phyloP scores from a whole-genome alignment of 2,113 vertebrate genomes.

The Corythornis madagascariensis region DNA sequence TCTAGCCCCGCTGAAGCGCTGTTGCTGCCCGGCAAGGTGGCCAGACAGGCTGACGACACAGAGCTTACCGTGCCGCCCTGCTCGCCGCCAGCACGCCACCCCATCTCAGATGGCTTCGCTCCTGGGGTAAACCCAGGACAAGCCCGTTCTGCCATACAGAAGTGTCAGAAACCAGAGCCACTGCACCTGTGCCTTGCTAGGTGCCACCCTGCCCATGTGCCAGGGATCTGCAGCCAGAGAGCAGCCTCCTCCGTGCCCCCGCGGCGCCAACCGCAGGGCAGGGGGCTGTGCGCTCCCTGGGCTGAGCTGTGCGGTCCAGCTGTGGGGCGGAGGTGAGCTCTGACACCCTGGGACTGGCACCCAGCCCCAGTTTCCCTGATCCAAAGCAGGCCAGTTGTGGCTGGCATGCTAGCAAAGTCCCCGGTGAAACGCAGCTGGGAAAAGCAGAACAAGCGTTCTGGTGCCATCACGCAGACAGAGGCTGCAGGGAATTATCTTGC shows the following conservation, averaged over 20 bases:
- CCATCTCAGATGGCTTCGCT: not conserved
- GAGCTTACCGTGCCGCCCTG: not conserved
- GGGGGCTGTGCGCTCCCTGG: not conserved
- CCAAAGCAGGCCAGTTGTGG: not conserved
- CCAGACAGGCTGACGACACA: not conserved
- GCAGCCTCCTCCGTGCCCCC: not conserved
- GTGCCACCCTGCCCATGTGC: not conserved
- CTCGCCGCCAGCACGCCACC: not conserved
- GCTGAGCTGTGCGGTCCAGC: fast-evolving
- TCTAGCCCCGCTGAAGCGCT: fast-evolving
- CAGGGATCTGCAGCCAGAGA: not conserved
- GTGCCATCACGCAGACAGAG: not conserved
- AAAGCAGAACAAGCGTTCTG: fast-evolving
- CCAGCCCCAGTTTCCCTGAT: not conserved
- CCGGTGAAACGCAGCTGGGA: not conserved
- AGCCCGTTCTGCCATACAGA: not conserved
- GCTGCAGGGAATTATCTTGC: not conserved
- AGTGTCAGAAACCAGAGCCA: not conserved
- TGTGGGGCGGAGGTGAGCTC: fast-evolving
- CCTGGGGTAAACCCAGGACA: not conserved
- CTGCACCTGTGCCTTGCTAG: not conserved
- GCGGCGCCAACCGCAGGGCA: not conserved
- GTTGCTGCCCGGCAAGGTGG: fast-evolving
- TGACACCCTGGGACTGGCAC: not conserved
- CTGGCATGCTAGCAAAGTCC: not conserved